Evolutionary conservation across 2,797 vertebrate genomes (phyloP), one percentile per base, ranked within the genome.

Genomic region (Apogon talboti): DNA sequence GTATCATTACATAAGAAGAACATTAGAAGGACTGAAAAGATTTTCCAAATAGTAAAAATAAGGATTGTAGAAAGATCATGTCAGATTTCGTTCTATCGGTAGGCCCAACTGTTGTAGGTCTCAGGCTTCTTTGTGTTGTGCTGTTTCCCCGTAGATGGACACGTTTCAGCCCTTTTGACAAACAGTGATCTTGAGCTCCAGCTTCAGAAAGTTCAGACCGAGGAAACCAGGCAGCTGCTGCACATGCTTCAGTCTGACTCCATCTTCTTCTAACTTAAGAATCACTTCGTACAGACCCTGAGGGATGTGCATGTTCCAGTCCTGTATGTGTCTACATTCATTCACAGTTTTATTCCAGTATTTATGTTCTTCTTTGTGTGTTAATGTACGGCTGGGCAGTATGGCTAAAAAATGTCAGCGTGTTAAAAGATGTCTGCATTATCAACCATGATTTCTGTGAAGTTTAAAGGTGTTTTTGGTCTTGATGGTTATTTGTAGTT

Each of bases 191-290:
- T 91, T 67, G 76, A 89, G 60, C 35, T 13, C 18, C 70, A 86
- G 81, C 73, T 89, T 1, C 45, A 48, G 55, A 75, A 44, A 56
- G 53, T 89, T 6, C 84, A 85, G 77, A 89, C 79, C 0, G 89
- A 89, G 15, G 71, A 85, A 74, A 89, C 80, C 14, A 66, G 78
- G 38, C 78, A 55, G 21, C 72, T 90, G 54, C 78, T 87, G 51
- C 56, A 73, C 61, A 82, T 54, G 69, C 69, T 87, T 51, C 52
- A 71, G 61, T 71, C 72, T 48, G 33, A 61, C 72, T 66, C 48
- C 38, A 9, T 53, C 60, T 28, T 51, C 79, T 48, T 54, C 68
- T 19, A 37, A 73, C 49, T 33, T 48, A 7, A 48, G 19, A 69
- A 50, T 49, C 1, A 10, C 52, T 42, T 61, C 6, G 5, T 21